Base-by-base conservation (phyloP, 2,113 vertebrate species). In the Mastomys natalensis region DNA sequence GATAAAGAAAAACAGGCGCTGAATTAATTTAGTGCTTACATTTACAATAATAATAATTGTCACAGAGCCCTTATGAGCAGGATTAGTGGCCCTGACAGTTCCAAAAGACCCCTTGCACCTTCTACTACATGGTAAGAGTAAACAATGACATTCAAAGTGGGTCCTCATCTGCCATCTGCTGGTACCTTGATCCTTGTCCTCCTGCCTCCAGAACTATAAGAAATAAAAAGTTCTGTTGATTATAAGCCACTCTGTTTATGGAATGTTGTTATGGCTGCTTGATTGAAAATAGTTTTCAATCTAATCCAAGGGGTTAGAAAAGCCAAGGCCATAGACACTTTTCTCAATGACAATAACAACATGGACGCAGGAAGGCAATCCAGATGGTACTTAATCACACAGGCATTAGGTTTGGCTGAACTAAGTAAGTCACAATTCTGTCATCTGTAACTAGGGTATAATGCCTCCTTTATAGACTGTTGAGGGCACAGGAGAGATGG, bases 301-400 rank as follows among this genome's bases (percentile, higher is more conserved):
- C 60, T 34, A 94, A 78, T 26, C 48, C 73, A 76, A 2, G 8
- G 19, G 11, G 29, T 89, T n/a, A 76, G 55, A 84, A 82, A 82
- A 92, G 37, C 40, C 5, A 21, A 74, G 5, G 2, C 43, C 43
- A 31, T 3, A n/a, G 31, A 88, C 19, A 37, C 66, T 70, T 58
- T 72, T n/a, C 85, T n/a, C 29, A 0, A 45, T 22, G 68, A 77
- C 31, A 76, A 19, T 58, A 31, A 0, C 0, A 3, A 1, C 64
- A 34, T 34, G 19, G 2, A 21, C 1, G 53, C 19, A 19, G 72
- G 72, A 85, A 74, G 78, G 43, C 10, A 37, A 72, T 26, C 22
- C 1, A 93, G 76, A 11, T 0, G 2, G 31, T 3, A 34, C 31
- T 31, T 24, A 17, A 51, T 8, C 21, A 7, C 21, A 68, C 43